Base-by-base conservation (phyloP, 2,888 invertebrate species). In the Nymphalis urticae region DNA sequence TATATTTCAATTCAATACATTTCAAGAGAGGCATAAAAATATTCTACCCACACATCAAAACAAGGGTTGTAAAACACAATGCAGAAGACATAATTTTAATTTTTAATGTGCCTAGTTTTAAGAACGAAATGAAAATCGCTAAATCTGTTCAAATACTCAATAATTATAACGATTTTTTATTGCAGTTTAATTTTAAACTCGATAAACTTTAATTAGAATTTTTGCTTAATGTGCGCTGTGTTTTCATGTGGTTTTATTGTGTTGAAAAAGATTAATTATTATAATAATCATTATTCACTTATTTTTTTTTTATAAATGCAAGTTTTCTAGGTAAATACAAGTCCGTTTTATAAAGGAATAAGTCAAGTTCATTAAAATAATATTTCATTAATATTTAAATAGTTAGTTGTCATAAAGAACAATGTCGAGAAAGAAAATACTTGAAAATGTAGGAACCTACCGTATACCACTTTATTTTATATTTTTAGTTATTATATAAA, bases 141-240 rank as follows among this genome's bases (percentile, higher is more conserved):
- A 1, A 21, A 24, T 21, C 24, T 53, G 42, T 42, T 42, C 42
- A 4, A 42, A 42, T 42, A 10, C 42, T 13, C 0, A 42, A 42
- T 42, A 42, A 42, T 42, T 42, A 42, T 42, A 13, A 4, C 13
- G 10, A 10, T 13, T 42, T 53, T 53, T 53, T 53, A 53, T 16
- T 64, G 36, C 36, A 48, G 54, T 56, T 54, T 21, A 54, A 64
- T 27, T 56, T 64, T n/a, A 64, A 10, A 27, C 10, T n/a, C 64
- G 27, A 48, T 54, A 64, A 64, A 64, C 10, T 56, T 64, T 56
- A 64, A 64, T 64, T 54, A 54, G 24, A 9, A 54, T 32, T 62
- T 32, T 32, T 16, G 13, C 21, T 50, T 48, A 10, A 51, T 51
- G 2, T 10, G 51, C 13, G 0, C 51, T n/a, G n/a, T n/a, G 48